Evolutionary conservation across 2,888 invertebrate species (phyloP).

Genomic region (Bimastos eiseni): DNA sequence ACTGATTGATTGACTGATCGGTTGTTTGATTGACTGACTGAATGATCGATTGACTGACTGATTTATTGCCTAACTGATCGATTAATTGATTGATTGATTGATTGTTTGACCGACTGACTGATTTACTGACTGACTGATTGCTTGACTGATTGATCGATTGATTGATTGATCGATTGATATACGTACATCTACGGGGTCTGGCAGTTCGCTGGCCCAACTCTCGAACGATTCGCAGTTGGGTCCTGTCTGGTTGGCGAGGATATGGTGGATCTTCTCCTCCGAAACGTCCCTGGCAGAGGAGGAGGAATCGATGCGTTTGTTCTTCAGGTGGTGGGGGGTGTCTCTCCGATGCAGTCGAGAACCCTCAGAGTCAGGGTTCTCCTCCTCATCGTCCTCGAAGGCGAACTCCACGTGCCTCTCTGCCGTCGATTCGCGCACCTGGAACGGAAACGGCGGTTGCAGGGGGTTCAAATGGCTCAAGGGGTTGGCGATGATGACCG

Average conservation of each 20-base stretch:
- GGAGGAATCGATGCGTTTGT: slow-evolving; percentile 68
- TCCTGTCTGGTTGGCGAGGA: slow-evolving; percentile 29
- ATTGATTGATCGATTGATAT: too few relatives aligned
- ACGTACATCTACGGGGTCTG: slow-evolving; percentile 28
- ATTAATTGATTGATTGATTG: too few relatives aligned
- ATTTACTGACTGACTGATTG: too few relatives aligned
- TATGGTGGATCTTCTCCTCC: slow-evolving; percentile 54
- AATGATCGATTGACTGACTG: too few relatives aligned
- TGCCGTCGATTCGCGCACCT: neutral
- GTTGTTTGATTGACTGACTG: too few relatives aligned
- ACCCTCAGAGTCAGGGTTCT: slow-evolving; percentile 49
- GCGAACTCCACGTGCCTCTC: slow-evolving; percentile 30
- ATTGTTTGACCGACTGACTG: too few relatives aligned
- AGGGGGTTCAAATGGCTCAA: too few relatives aligned
- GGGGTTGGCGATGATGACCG: too few relatives aligned
- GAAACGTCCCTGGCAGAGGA: slow-evolving; percentile 49
- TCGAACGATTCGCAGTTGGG: slow-evolving; percentile 33
- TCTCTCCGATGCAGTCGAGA: slow-evolving; percentile 79
- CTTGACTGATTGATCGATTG: too few relatives aligned
- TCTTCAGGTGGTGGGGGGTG: slow-evolving; percentile 98
- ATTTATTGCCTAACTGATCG: too few relatives aligned
- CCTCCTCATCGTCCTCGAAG: slow-evolving; percentile 49
- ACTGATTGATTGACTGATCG: too few relatives aligned
- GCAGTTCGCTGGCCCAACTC: slow-evolving; percentile 34
- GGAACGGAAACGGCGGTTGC: neutral